Base-by-base conservation (phyloP, 2,888 invertebrate genomes). In the Synergus japonicus region DNA sequence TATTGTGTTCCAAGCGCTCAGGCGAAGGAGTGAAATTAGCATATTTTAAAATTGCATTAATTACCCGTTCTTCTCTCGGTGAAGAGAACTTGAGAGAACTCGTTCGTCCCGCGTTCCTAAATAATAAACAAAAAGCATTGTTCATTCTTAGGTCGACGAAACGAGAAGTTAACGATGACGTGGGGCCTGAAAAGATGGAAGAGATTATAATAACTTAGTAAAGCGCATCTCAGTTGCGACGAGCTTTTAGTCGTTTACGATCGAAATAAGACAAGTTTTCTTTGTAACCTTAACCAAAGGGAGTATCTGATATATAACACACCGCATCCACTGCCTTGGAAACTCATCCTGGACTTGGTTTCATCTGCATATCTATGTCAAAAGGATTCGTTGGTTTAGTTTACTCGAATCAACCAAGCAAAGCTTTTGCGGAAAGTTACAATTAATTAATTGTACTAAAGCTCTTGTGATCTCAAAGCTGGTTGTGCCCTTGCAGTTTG, bases 11-110 rank as follows among this genome's bases (percentile, higher is more conserved):
- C 79, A 84, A 85, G 84, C 85, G 83, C 29, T 29, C 84, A 84
- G 80, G 85, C 83, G 82, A 80, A 82, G 85, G 83, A 78, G 81
- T 83, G 86, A 85, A 60, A 88, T 88, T 88, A 88, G 88, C 88
- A 88, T 88, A 88, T 88, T 87, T 87, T 86, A 85, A 86, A 88
- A 88, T 88, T 86, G 87, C 88, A 89, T 89, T 88, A 89, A 89
- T 89, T 89, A 88, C 84, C 81, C 83, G 69, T 58, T 13, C 49
- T 66, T 76, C 63, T 63, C 44, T 22, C 46, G 77, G 22, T 12
- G 18, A 29, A 15, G 43, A 43, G 76, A 58, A 43, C 29, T 29
- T 29, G 49, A 49, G 49, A 15, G 49, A 49, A 49, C 15, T 7
- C 49, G 49, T 67, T 67, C 67, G 67, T 46, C 13, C 67, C 29